Base-by-base conservation (phyloP, 2,888 invertebrate species). In the Drosophila nigricruria region DNA sequence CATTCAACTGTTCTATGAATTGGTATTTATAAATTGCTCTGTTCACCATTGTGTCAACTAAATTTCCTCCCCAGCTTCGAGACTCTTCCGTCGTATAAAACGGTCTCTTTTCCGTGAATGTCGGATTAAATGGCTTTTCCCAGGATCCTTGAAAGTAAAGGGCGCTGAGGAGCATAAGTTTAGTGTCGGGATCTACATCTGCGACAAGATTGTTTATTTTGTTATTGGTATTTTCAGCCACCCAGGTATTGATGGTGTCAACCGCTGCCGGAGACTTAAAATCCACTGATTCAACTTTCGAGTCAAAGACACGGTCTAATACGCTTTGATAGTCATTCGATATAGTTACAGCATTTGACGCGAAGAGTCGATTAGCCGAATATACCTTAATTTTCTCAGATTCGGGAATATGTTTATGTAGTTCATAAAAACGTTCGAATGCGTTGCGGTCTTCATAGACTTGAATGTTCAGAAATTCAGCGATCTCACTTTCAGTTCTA, bases 121-220 rank as follows among this genome's bases (percentile, higher is more conserved):
- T 1, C 16, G 23, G 10, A 6, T 9, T 0, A 47, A 47, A 47
- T 27, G n/a, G 6, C 0, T 0, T 9, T 10, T 9, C 9, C 47
- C 47, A 47, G 1, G 4, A 4, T n/a, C 12, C 49, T 3, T 12
- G 18, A 18, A 49, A 49, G 18, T 49, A 30, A 10, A 30, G 9
- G 16, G 47, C 27, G 27, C 47, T 30, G 12, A 49, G 1, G 18
- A 30, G 12, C 18, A 18, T 30, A 9, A 30, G 10, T 18, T 30
- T 12, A 12, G 14, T 30, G 6, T 3, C 6, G 12, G n/a, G 0
- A 0, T 12, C 2, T 9, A 27, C 10, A 12, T 18, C 0, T 5
- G 0, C 2, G 10, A 30, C 0, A n/a, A 30, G 10, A 5, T 49
- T 0, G 0, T 5, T 12, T 18, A 49, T 49, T 30, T 18, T 1